Base-by-base conservation (phyloP, 64 coral and sea anemone species). In the Montipora efflorescens region DNA sequence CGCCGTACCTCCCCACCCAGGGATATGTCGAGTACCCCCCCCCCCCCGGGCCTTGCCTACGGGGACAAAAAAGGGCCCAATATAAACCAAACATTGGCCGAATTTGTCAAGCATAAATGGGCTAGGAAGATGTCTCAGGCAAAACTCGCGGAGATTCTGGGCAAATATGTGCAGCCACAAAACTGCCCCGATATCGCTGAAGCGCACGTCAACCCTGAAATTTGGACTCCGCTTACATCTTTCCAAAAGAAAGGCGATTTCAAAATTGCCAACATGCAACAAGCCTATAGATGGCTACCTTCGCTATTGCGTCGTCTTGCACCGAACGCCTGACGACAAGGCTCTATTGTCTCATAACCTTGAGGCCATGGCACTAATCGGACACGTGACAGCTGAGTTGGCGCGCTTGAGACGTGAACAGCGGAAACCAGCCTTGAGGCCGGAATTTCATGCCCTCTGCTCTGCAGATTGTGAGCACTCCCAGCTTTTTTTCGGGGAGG, bases 331-430 rank as follows among this genome's bases (percentile, higher is more conserved):
- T 66, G 15, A 9, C 0, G 15, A 66, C 4, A 66, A 66, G 12
- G 61, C 10, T 14, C 7, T 66, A 4, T 21, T 36, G 7, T 25
- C 3, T 7, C 0, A 55, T 10, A 55, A 10, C 52, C 5, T 2
- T 55, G 52, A 55, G 0, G 52, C 52, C 9, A 10, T 55, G 52
- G 52, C 52, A 5, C 9, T 55, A 55, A 5, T 55, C 5, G 2
- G 52, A 5, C 70, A 74, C 7, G 70, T 21, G 4, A 21, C 70
- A 23, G 25, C n/a, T 36, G 87, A 90, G 10, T 45, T 90, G 12
- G 78, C 74, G 2, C 16, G 10, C 36, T 58, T 90, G 52, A 8
- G 87, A 51, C 14, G 74, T 51, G 87, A 90, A 66, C 87, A 90
- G 53, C 23, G 67, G 0, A 90, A 90, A 67, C 87, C 70, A 1